Evolutionary conservation across 2,888 invertebrate genomes (phyloP), one percentile per base, ranked within the genome.

Genomic region (Drosophila pullipes): DNA sequence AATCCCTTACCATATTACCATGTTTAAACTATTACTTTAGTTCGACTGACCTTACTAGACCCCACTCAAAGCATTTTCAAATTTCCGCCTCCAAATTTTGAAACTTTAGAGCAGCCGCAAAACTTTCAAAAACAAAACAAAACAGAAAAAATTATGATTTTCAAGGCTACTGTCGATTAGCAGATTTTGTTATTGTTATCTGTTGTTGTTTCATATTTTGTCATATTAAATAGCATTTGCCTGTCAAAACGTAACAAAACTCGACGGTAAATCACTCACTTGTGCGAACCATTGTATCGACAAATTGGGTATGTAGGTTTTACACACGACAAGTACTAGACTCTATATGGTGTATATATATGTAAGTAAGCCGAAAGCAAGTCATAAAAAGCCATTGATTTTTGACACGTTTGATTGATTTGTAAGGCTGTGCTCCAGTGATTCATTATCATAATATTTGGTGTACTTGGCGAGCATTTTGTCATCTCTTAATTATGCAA

Each of bases 141-240:
- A 35, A 35, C 41, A 47, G 13, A 22, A 58, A 9, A 47, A 57
- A 54, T 61, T 25, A 50, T 69, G 44, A 33, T 30, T 47, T 69
- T 79, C 79, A 85, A 85, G 84, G 84, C 66, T 85, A 79, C 39
- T 73, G 79, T 83, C 81, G 83, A 83, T 85, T 85, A 81, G 74
- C 79, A 39, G 78, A 76, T 66, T 78, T 86, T 83, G 65, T 70
- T 69, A 63, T 77, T 73, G 65, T 69, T 47, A 67, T 57, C 60
- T 25, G 55, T 77, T 49, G 60, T 62, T 57, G 62, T 30, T 72
- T 69, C 41, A 71, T 69, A 74, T 80, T 86, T 83, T 86, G 87
- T 83, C 87, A 85, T 81, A 63, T 64, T 70, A 73, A 87, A 83
- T 60, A 65, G 62, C 65, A 54, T 58, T 58, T 58, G 74, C 61